Evolutionary conservation across 2,888 invertebrate species (phyloP), one percentile per base, ranked within the genome.

Genomic region (Drosophila ezoana): DNA sequence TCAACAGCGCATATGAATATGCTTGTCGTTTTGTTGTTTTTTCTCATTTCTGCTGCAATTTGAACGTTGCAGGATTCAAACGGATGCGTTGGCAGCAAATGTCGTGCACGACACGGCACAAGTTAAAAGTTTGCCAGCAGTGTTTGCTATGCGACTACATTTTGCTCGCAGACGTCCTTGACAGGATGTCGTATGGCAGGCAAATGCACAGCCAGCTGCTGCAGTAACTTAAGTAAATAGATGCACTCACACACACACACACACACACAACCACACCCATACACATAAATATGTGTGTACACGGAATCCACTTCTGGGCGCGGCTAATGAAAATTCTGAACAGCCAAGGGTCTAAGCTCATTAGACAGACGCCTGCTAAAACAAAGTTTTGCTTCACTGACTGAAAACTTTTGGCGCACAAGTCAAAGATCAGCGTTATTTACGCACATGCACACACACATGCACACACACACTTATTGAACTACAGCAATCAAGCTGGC

Each of bases 111-210:
- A 64, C 79, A 67, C 73, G 79, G 45, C 63, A 69, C 61, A 87
- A 72, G 82, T 79, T 67, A 65, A 85, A 87, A 83, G 86, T 83
- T 83, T 86, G 61, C 66, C 77, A 71, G 68, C 71, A 72, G 62
- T 82, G 86, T 82, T 87, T 80, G 86, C 75, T 58, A 62, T 85
- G 61, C 56, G 63, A 82, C 80, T 78, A 74, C 69, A 85, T 82
- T 85, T 82, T 65, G 73, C 69, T 52, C 45, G 49, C 71, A 76
- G 74, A 86, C 78, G 81, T 74, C 81, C 87, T 81, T 81, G 83
- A 66, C 81, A 68, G 87, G 64, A 68, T 75, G 69, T 62, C 64
- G 33, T 41, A 44, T 59, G 51, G 37, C 54, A 62, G 43, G 43
- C 65, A 43, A 54, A 56, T 60, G 47, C 54, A 51, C 51, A 56